Evolutionary conservation across 2,797 vertebrate genomes (phyloP), one percentile per base, ranked within the genome.

Genomic region (Cetoscarus ocellatus): DNA sequence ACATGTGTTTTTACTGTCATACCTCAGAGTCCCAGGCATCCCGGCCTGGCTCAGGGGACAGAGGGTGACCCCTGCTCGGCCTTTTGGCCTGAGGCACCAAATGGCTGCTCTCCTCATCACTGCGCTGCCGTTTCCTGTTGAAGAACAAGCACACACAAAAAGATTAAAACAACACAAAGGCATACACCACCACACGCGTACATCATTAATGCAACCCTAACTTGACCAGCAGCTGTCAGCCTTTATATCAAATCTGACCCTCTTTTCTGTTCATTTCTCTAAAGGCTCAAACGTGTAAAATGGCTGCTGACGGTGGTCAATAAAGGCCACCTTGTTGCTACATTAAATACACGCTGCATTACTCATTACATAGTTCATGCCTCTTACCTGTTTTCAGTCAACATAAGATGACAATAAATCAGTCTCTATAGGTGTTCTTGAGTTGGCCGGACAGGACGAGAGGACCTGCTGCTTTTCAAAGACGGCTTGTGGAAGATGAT

Each of bases 71-170:
- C 59, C 87, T 94, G 81, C 90, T 96, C 61, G 78, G 96, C 59
- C 96, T 91, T 64, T 99, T 99, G 75, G 93, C 95, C 83, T 96
- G 96, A 0, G 96, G 96, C 61, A 96, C 90, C 69, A 92, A 87
- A 35, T 96, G 95, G 74, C 89, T 85, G 57, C 72, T 95, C 9
- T 96, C 96, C 15, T 97, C 96, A 68, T 97, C 95, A 68, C 94
- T 96, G 80, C 94, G 95, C 77, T 93, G 96, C 68, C 97, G 96
- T 88, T 99, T 99, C 92, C 96, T 95, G 63, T 59, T 65, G 4
- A 7, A 38, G 8, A 11, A 35, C 14, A 67, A 52, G 11, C 8
- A 67, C 36, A 59, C 5, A 43, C 6, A 68, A 2, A 71, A n/a
- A 39, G 0, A 36, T 17, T 15, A 12, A 59, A 49, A 49, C 3